Percentiles rank a stretch among this genome's conserved stretches.
phyloP scores from a whole-genome alignment of 2,113 vertebrate genomes.

The Cinclus cinclus region DNA sequence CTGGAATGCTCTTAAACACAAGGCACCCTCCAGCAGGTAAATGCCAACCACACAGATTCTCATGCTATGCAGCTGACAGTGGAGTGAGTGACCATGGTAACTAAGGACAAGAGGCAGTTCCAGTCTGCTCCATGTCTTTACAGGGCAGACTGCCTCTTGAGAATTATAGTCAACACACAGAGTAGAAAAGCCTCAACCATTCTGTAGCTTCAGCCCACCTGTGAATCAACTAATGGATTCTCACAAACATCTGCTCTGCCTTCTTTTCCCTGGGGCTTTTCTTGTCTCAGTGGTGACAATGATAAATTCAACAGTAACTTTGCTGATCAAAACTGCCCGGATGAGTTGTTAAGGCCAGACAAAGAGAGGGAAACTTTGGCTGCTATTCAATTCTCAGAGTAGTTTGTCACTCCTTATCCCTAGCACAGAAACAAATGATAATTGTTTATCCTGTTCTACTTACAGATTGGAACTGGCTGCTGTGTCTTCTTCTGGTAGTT shows the following conservation, averaged over 20 bases:
- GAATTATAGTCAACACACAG: background rate
- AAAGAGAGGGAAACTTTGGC: background rate
- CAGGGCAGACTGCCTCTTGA: background rate
- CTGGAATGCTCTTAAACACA: background rate
- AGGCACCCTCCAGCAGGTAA: background rate
- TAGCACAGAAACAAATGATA: background rate
- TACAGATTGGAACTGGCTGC: constrained; percentile 70
- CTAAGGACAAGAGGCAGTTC: background rate
- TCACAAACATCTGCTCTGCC: background rate
- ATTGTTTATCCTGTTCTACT: constrained; percentile 22
- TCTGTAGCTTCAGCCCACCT: background rate
- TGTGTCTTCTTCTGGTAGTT: constrained; percentile 89
- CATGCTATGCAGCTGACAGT: background rate
- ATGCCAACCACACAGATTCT: background rate
- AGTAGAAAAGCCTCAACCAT: background rate
- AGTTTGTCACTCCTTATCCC: background rate
- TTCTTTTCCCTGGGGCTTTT: background rate
- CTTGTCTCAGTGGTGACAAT: background rate
- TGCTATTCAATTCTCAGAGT: background rate
- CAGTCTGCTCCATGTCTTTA: background rate
- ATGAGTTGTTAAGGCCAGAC: background rate
- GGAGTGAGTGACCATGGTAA: background rate
- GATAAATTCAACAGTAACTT: background rate
- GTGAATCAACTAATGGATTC: background rate
- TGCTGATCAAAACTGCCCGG: background rate